phyloP scores from a whole-genome alignment of 2,888 invertebrate species.

The Nomada fucata region DNA sequence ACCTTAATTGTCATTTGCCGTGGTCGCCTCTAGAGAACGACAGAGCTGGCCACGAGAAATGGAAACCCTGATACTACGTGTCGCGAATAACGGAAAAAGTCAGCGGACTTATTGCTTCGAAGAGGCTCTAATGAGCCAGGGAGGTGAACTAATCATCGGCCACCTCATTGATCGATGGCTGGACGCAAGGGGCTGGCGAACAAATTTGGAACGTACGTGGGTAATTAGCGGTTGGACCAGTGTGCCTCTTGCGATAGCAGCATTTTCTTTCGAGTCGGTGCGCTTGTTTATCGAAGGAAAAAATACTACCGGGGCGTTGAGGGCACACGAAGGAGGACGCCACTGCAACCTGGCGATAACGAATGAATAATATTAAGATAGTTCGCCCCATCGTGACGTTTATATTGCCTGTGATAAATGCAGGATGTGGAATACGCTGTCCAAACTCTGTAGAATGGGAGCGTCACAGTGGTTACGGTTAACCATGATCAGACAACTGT shows the following conservation, averaged over 20 bases:
- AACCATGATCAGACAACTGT: slow-evolving; percentile 42
- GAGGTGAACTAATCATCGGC: slow-evolving; percentile 64
- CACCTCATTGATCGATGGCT: slow-evolving; percentile 56
- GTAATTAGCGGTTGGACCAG: slow-evolving; percentile 32
- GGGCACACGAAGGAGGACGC: slow-evolving; percentile 13
- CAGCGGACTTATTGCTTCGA: slow-evolving; percentile 59
- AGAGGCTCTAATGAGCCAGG: slow-evolving; percentile 58
- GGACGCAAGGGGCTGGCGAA: slow-evolving; percentile 14
- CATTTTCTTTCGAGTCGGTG: neutral
- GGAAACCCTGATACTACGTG: slow-evolving; percentile 73
- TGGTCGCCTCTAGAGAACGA: slow-evolving; percentile 32
- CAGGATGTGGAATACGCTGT: slow-evolving; percentile 22
- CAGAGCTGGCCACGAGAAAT: slow-evolving; percentile 51
- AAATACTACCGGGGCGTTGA: slow-evolving; percentile 10
- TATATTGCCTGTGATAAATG: slow-evolving; percentile 42
- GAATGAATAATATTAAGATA: slow-evolving; percentile 56
- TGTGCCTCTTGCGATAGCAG: neutral
- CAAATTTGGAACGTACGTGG: slow-evolving; percentile 41
- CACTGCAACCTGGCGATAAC: slow-evolving; percentile 39
- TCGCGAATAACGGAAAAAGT: slow-evolving; percentile 79
- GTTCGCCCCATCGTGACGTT: slow-evolving; percentile 40
- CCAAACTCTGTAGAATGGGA: neutral
- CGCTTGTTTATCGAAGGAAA: neutral
- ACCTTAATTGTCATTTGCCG: slow-evolving; percentile 51
- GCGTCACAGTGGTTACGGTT: slow-evolving; percentile 21